These are phyloP conservation scores for Scaptomyza hsui DNA, from an alignment of 1,140 invertebrate genomes.

Conservation along the genomic window DNA sequence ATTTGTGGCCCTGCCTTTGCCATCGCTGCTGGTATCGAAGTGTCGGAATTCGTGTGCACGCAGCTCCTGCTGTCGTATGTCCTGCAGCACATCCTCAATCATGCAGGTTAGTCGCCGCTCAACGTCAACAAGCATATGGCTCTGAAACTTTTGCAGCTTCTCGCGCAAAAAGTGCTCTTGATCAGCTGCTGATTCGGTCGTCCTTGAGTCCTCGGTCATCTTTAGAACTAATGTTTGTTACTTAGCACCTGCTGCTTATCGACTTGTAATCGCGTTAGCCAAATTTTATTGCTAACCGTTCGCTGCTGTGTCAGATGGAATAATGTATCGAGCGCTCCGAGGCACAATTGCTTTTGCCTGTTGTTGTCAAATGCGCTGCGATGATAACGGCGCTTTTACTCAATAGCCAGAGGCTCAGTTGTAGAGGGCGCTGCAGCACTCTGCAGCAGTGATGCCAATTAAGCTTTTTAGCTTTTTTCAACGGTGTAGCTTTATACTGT, in stretches of 20 bases:
- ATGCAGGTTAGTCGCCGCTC: slow-evolving; percentile 61
- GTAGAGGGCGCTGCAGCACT: slow-evolving; percentile 1
- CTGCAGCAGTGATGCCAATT: not conserved
- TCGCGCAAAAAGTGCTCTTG: slow-evolving; percentile 65
- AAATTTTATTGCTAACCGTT: slow-evolving; percentile 33
- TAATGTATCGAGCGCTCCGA: slow-evolving; percentile 38
- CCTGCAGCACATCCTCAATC: slow-evolving; percentile 80
- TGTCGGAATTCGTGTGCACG: slow-evolving; percentile 69
- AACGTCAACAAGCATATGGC: slow-evolving; percentile 62
- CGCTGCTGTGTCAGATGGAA: slow-evolving; percentile 35
- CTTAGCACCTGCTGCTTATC: slow-evolving; percentile 4
- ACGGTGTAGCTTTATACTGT: not conserved
- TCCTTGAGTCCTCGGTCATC: slow-evolving; percentile 40
- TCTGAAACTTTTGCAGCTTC: slow-evolving; percentile 68
- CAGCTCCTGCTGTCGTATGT: slow-evolving; percentile 67
- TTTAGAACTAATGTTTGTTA: not conserved
- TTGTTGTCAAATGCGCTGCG: slow-evolving; percentile 21
- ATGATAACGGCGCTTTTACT: slow-evolving; percentile 53
- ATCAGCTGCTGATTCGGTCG: slow-evolving; percentile 1
- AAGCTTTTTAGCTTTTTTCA: not conserved
- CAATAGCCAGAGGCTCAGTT: slow-evolving; percentile 15
- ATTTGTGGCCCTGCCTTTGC: not conserved
- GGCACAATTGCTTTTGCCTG: slow-evolving; percentile 18
- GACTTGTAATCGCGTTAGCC: not conserved
- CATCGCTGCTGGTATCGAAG: slow-evolving; percentile 35